Evolutionary conservation across 2,797 vertebrate species (phyloP), one percentile per base, ranked within the genome.

Genomic region (Falco concolor): DNA sequence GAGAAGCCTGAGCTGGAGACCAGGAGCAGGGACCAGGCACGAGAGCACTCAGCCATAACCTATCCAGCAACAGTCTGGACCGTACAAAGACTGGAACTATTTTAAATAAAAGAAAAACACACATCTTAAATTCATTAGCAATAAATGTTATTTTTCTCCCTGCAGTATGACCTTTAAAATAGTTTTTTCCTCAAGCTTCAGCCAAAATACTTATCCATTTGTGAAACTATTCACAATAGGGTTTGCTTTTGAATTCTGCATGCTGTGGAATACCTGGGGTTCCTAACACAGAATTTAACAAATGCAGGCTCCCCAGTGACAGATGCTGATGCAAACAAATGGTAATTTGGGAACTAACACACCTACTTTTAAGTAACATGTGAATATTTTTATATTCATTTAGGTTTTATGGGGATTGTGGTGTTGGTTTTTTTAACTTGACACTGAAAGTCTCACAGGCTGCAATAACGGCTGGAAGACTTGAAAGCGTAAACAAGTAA

Each of bases 11-110:
- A 0, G 3, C 50, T 65, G 23, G 28, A 44, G 6, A 45, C 7
- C 0, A 0, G 56, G 23, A 78, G 24, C 57, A 83, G n/a, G n/a
- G 32, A 56, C 22, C 32, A 30, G 30, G 10, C 17, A 2, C 1
- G 45, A 45, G 5, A 16, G 14, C 47, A 34, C 17, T 67, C 45
- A 16, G 22, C 24, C 23, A 8, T 10, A 10, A 42, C 32, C 24
- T 13, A 7, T 3, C 44, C 44, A 50, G 20, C 53, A 72, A 16
- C 40, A 40, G 28, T 10, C n/a, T 20, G 18, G 63, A 32, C 10
- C 50, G 10, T 2, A 9, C 27, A 18, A 63, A 34, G 21, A 32
- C 10, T 14, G 3, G 17, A 11, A 72, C 21, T 27, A 53, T 13
- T 32, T 13, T 32, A 63, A 73, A 34, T 25, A 67, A 13, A 18